Evolutionary conservation across 2,888 invertebrate species (phyloP), one percentile per base, ranked within the genome.

Genomic region (Amiota mariae): DNA sequence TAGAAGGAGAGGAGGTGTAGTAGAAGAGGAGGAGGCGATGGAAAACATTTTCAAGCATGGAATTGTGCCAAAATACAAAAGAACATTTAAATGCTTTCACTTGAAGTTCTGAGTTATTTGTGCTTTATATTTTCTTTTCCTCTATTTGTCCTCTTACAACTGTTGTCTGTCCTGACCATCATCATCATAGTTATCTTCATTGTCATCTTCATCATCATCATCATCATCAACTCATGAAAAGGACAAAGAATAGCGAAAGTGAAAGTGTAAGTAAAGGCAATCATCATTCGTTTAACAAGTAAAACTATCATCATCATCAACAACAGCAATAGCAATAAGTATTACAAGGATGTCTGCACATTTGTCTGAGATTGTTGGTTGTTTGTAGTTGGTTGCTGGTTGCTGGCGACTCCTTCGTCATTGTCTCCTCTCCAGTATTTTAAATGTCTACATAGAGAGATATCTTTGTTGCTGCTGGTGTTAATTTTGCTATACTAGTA

Each of bases 61-160:
- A 70, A 49, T 57, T 70, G 51, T 73, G 63, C 72, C 70, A 56
- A 73, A 70, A 72, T 18, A 68, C 72, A 73, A 73, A 70, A 71
- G 59, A 49, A 48, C 66, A 57, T 61, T 72, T 75, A 59, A 18
- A 67, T 54, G 72, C 61, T 67, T 72, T 59, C 73, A 72, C 72
- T 76, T 73, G 67, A 72, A 72, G 73, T 76, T 71, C 12, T 54
- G 54, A 54, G 54, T 36, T 36, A 13, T 54, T 54, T 48, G 18
- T 61, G 0, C 71, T 71, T 59, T 61, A 49, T 64, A 48, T 57
- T 71, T 73, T 66, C 57, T 61, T 6, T 15, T 46, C 24, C 73
- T 63, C 63, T 54, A 63, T 73, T 72, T 18, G 4, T 15, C 6
- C 59, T 18, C 18, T 15, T 20, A 15, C 12, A 71, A 66, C 36